Conservation (phyloP, 2,888 invertebrate genomes). For the Apamea crenata region DNA sequence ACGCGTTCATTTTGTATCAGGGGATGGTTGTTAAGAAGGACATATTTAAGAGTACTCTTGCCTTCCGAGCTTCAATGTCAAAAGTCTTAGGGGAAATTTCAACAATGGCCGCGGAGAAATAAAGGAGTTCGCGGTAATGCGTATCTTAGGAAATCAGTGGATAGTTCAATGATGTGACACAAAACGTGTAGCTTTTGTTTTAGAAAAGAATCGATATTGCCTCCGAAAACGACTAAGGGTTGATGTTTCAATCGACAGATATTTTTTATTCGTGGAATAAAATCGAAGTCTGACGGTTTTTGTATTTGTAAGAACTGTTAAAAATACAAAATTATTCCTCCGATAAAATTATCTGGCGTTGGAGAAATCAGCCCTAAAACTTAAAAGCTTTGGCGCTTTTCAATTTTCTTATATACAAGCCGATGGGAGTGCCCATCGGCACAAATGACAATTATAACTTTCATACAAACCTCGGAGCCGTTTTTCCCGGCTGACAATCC, state of each 20-base stretch:
- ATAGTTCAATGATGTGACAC: constrained; percentile 33
- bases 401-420: neutral
- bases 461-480: too few species aligned
- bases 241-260: too few species aligned
- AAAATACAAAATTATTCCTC: too few species aligned
- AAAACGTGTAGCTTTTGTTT: neutral
- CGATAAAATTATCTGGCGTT: too few species aligned
- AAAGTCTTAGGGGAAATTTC: constrained; percentile 32
- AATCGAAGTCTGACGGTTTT: too few species aligned
- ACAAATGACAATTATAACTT: neutral
- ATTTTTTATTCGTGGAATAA: too few species aligned
- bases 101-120: constrained; percentile 41
- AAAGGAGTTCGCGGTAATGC: constrained; percentile 5
- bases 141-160: constrained; percentile 21
- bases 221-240: neutral
- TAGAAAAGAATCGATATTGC: too few species aligned
- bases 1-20: constrained; percentile 27
- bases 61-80: constrained; percentile 27
- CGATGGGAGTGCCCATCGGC: neutral
- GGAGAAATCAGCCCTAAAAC: too few species aligned
- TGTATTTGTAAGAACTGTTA: too few species aligned
- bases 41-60: constrained; percentile 37
- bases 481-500: too few species aligned
- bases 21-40: constrained; percentile 19
- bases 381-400: neutral